Evolutionary conservation across 2,797 vertebrate genomes (phyloP).

Genomic region (Myotis planiceps): DNA sequence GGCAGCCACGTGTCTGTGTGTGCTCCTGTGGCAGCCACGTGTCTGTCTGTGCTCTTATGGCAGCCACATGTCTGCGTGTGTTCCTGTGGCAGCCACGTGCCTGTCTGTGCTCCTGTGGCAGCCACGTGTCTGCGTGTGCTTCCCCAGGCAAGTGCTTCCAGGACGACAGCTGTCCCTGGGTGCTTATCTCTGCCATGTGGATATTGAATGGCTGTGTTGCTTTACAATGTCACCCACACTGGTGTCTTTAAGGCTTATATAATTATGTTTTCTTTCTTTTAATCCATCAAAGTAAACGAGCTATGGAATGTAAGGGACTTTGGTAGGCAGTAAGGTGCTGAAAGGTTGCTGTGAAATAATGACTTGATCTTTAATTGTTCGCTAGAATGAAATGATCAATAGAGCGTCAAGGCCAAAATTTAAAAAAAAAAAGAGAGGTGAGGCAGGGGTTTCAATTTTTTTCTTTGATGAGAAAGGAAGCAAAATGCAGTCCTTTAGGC

Average conservation of each 20-base stretch:
- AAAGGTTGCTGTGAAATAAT: neutral
- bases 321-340: neutral
- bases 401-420: neutral
- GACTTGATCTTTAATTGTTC: neutral
- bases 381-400: neutral
- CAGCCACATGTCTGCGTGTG: no score
- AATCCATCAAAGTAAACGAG: neutral
- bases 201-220: neutral
- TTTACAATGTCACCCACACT: neutral
- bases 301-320: neutral
- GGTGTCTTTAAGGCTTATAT: neutral
- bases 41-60: no score
- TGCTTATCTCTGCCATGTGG: rapidly evolving
- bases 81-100: no score
- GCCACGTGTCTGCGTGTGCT: neutral
- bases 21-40: no score
- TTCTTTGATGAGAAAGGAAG: neutral
- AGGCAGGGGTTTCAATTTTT: neutral
- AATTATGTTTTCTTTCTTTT: neutral
- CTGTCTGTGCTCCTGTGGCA: no score
- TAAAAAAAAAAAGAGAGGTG: neutral
- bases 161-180: neutral
- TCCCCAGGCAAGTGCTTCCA: neutral
- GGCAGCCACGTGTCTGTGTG: no score
- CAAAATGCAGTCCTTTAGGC: neutral